These are phyloP conservation scores for Sebastes jordani DNA, from an alignment of 2,797 vertebrate species.

Conservation along the genomic window DNA sequence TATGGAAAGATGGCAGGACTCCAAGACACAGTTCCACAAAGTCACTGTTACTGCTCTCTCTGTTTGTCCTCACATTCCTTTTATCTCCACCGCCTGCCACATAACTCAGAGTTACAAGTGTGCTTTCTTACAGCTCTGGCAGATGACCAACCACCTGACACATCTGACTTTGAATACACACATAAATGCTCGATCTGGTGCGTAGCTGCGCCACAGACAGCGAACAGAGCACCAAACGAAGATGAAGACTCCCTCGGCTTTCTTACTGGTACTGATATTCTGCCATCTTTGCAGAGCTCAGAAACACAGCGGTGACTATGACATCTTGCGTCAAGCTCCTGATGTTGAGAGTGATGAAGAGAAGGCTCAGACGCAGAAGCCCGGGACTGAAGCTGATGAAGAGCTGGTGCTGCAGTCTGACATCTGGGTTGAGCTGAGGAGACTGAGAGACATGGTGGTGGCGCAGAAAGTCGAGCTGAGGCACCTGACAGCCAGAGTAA, in stretches of 20 bases:
- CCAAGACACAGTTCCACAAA: not conserved
- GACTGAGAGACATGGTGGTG: conserved; percentile 31
- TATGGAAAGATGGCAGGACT: not conserved
- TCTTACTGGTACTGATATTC: not conserved
- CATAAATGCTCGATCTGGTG: not conserved
- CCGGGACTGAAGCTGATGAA: not conserved
- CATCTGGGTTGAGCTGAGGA: conserved; percentile 33
- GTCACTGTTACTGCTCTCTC: not conserved
- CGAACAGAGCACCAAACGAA: not conserved
- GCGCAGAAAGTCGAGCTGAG: conserved; percentile 15
- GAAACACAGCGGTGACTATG: not conserved
- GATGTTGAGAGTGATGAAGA: not conserved
- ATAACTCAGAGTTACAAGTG: conserved; percentile 33
- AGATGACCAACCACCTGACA: not conserved
- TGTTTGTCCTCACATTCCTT: not conserved
- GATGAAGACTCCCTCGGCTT: conserved; percentile 4
- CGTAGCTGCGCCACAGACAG: not conserved
- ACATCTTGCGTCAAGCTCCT: not conserved
- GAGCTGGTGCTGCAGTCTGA: not conserved
- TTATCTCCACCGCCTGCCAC: not conserved
- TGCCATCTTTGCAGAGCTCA: conserved; percentile 15
- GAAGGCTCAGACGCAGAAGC: not conserved
- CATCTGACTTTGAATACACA: conserved; percentile 6
- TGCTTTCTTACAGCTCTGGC: conserved; percentile 19
- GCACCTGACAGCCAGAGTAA: conserved; percentile 14